A percentile compares a stretch with the other conserved stretches of the same genome.
Evolutionary conservation across 2,888 invertebrate genomes (phyloP).

Genomic region (Cryptophagus acutangulus): DNA sequence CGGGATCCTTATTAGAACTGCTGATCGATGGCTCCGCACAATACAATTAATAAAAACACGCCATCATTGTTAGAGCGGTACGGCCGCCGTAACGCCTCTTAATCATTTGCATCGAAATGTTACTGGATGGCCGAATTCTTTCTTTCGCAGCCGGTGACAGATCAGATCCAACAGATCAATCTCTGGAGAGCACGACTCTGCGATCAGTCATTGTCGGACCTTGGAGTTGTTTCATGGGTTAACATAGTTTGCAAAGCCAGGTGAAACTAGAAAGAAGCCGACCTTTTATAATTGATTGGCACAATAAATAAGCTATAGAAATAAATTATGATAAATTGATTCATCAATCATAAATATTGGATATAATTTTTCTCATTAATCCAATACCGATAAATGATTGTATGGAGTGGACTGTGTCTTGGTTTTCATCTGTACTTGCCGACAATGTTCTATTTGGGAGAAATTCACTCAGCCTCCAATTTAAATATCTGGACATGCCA

Average conservation of each 20-base stretch:
- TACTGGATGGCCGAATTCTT: too few species aligned
- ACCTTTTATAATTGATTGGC: slow-evolving; percentile 28
- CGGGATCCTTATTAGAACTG: slow-evolving; percentile 32
- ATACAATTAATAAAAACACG: slow-evolving; percentile 26
- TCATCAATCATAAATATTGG: slow-evolving; percentile 10
- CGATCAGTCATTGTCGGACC: slow-evolving; percentile 35
- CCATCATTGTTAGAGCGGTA: slow-evolving; percentile 15
- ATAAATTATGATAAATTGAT: slow-evolving; percentile 17
- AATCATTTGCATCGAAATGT: slow-evolving; percentile 21
- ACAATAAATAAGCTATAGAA: slow-evolving; percentile 18
- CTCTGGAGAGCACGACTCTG: slow-evolving; percentile 27
- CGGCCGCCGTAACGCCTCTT: slow-evolving; percentile 20
- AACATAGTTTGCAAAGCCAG: slow-evolving; percentile 20
- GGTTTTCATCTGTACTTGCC: too few species aligned
- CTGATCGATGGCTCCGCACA: slow-evolving; percentile 37
- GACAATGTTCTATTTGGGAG: too few species aligned
- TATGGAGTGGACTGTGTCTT: too few species aligned
- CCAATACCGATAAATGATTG: too few species aligned
- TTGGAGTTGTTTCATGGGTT: background rate
- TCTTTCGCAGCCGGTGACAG: slow-evolving; percentile 35
- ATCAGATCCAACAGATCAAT: slow-evolving; percentile 37
- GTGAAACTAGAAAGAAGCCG: slow-evolving; percentile 25
- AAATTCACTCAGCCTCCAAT: too few species aligned
- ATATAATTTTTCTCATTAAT: too few species aligned
- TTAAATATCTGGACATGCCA: too few species aligned